Evolutionary conservation across 2,113 vertebrate genomes (phyloP), one percentile per base, ranked within the genome.

Genomic region (Bujurquina vittata): DNA sequence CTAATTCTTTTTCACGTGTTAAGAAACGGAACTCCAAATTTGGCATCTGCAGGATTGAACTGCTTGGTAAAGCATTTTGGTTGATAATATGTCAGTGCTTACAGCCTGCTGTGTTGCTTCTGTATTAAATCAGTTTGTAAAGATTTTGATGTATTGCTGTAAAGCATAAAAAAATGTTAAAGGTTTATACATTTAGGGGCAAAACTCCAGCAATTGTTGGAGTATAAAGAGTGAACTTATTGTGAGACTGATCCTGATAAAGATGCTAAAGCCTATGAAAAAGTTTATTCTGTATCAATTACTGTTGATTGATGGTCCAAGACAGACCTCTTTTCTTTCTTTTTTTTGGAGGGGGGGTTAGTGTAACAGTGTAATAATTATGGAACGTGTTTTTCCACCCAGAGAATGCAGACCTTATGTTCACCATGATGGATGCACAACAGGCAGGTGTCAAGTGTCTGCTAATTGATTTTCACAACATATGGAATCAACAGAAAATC

Each of bases 381-480:
- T 56, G 23, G 9, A 58, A 10, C 20, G 9, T 54, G 74, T 69
- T 14, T 17, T 67, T 65, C 62, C 58, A 75, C 73, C 14, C 22
- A 52, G 58, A 60, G 4, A 84, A 80, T 75, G 62, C 73, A 72
- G 43, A 77, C 74, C 67, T 80, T 80, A 40, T 74, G 65, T 81
- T 86, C 61, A 17, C 46, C 10, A 23, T 83, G 91, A 90, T 57
- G 65, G 57, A 90, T 90, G 79, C 79, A 89, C 84, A 89, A 86
- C 86, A 82, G 59, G 69, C 89, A 87, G 84, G 75, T 88, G 87
- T 88, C 79, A 88, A 77, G 77, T 84, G 81, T 81, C 61, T 86
- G 79, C 80, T 89, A 87, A 92, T 83, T 91, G 77, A 91, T 88
- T 92, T 92, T 90, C 72, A 84, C 76, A 86, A 80, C 86, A 86